Percentiles rank a stretch among this genome's conserved stretches.
These are phyloP conservation scores for Clarias platycephalus DNA, from an alignment of 2,797 vertebrate genomes.

Conservation along the genomic window DNA sequence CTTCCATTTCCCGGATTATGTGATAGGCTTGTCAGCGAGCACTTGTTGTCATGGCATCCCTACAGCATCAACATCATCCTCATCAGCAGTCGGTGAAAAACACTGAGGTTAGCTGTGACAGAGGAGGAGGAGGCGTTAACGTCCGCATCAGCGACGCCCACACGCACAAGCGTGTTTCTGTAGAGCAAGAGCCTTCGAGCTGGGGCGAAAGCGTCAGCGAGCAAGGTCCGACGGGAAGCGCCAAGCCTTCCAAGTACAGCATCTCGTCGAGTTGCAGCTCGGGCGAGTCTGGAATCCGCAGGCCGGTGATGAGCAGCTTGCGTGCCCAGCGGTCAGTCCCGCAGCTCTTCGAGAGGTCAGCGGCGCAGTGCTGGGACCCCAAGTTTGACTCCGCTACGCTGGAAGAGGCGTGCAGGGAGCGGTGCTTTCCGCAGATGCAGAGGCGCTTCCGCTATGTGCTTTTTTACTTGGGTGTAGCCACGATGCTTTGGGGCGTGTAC, in stretches of 20 bases:
- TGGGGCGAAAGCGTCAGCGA: slow-evolving; percentile 62
- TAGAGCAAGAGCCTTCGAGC: slow-evolving; percentile 50
- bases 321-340: slow-evolving; percentile 77
- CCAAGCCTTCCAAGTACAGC: slow-evolving; percentile 87
- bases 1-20: slow-evolving; percentile 7
- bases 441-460: slow-evolving; percentile 93
- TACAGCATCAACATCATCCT: slow-evolving; percentile 86
- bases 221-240: slow-evolving; percentile 64
- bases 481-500: slow-evolving; percentile 88
- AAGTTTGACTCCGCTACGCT: slow-evolving; percentile 92
- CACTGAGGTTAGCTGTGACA: slow-evolving; percentile 91
- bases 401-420: slow-evolving; percentile 92
- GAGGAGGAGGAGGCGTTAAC: slow-evolving; percentile 82
- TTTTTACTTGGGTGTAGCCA: slow-evolving; percentile 85
- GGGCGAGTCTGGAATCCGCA: slow-evolving; percentile 81
- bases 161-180: slow-evolving; percentile 60
- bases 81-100: slow-evolving; percentile 84
- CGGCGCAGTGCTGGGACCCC: slow-evolving; percentile 93
- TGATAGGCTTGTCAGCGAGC: slow-evolving; percentile 26
- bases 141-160: slow-evolving; percentile 82
- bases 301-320: slow-evolving; percentile 63
- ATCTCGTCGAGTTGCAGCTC: slow-evolving; percentile 96
- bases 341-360: slow-evolving; percentile 92
- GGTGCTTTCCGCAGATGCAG: slow-evolving; percentile 94
- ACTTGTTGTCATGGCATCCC: slow-evolving; percentile 80